Evolutionary conservation across 2,113 vertebrate species (phyloP), one percentile per base, ranked within the genome.

Genomic region (Piaya cayana): DNA sequence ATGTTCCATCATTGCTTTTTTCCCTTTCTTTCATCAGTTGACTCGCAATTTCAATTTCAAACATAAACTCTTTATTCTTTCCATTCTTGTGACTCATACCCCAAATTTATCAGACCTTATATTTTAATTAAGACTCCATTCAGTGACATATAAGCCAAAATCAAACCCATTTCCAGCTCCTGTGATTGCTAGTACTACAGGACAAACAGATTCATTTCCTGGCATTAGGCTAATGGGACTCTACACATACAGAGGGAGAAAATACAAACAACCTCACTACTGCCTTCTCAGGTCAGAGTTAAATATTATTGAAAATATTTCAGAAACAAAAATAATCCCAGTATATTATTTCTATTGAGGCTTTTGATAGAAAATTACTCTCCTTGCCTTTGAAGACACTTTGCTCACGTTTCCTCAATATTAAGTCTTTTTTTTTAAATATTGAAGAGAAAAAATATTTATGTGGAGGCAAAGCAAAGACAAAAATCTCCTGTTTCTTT

Each of bases 341-440:
- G 5, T 0, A 0, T 13, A 25, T 50, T 64, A 85, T 11, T 85
- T 82, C n/a, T 23, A 0, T 8, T 47, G 49, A 62, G 6, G 17
- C 5, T 69, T 92, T 91, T 74, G 58, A 82, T 68, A 82, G n/a
- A 72, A 93, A 60, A 32, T 32, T 85, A 8, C 2, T 60, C 21
- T 65, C 53, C 19, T 7, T 34, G 2, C 42, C 36, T 89, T 91
- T 21, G 18, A 82, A 87, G 59, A 87, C 13, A 27, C 2, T 32
- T 69, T 65, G n/a, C 25, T 85, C 85, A 60, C 1, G 5, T 47
- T 69, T 82, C 72, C 34, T 88, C 10, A 55, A 26, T 37, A 65
- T 6, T 58, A 60, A 79, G 4, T 12, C 78, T 17, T 9, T 53
- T 7, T 53, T 20, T 59, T 64, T 27, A 63, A 79, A 55, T 45